Evolutionary conservation across 2,113 vertebrate genomes (phyloP), one percentile per base, ranked within the genome.

Genomic region (Nycticebus coucang): DNA sequence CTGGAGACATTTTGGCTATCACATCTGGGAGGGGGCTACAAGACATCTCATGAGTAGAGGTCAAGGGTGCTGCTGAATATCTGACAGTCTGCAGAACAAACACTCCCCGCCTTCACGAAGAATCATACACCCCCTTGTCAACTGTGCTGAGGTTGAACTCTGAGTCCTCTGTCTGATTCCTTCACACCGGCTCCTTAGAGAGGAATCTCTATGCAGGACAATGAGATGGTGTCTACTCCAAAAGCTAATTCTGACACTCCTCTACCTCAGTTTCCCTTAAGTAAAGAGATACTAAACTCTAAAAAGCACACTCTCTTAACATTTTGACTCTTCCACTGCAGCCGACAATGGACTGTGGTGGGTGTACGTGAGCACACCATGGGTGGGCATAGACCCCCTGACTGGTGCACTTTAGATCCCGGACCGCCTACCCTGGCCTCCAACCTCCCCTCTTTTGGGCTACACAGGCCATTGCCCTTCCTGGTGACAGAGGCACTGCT

Each of bases 311-410:
- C 5, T 24, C 26, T 33, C 71, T 14, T 24, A 1, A 3, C n/a
- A 9, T 6, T 18, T n/a, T 22, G 30, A 33, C 55, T 15, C 28
- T 69, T 30, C 13, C 4, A 3, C 17, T 14, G 15, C 18, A 45
- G 78, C 60, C 13, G 7, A 22, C 21, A 3, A 5, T 19, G 0
- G 1, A 12, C 30, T 2, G 7, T 21, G 30, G 45, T 1, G 7
- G 6, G 26, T 7, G 22, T 11, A 18, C 18, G 4, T n/a, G 37
- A 50, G 33, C 21, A 2, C 5, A 14, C 21, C 0, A 0, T 2
- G 1, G 22, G 30, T 2, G 1, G 33, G 22, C 19, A 22, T 15
- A 3, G 22, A 8, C 3, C 35, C 30, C 66, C 12, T 22, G 50
- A 10, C 71, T 1, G 5, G 50, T 37, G 1, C 12, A 62, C 15